Base-by-base conservation (phyloP, 2,113 vertebrate species). In the Rallus limicola region DNA sequence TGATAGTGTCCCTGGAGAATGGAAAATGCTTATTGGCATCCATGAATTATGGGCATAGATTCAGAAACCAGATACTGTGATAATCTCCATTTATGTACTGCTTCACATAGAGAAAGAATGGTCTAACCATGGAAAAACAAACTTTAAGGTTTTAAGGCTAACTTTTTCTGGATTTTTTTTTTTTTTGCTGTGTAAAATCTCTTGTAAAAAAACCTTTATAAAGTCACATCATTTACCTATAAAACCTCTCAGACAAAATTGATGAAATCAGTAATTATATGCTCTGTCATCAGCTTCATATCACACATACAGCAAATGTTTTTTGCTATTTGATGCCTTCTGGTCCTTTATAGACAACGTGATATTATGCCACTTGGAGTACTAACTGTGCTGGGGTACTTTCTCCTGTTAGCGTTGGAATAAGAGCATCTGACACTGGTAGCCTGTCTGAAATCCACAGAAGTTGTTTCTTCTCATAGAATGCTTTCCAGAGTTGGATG, bases 1-100 rank as follows among this genome's bases (percentile, higher is more conserved):
- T 95, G 94, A 97, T 97, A 96, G 78, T 67, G n/a, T 98, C 97
- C 89, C 94, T 64, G 42, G 96, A 96, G 97, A 98, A 95, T 20
- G 67, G 85, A 97, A 97, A 96, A 94, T 96, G 97, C 93, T 86
- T 97, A 97, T 97, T 96, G 97, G 93, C 97, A 97, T 95, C 95
- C 88, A 44, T 98, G 97, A 98, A 82, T 97, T 97, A 98, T 96
- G 94, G 97, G 91, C 86, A 97, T 86, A 93, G 95, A 90, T 97
- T 97, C 95, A 93, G 80, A 97, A 97, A 93, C 53, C 87, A 97
- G 90, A 96, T 97, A 97, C 88, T 95, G 91, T 86, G 91, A 98
- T 97, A 96, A 96, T 97, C 82, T 97, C 92, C 69, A 88, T 97
- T 97, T 97, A 93, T 95, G 86, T 93, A 91, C 76, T 90, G 78